Conservation (phyloP, 2,888 invertebrate genomes). For the Euproctis similis region DNA sequence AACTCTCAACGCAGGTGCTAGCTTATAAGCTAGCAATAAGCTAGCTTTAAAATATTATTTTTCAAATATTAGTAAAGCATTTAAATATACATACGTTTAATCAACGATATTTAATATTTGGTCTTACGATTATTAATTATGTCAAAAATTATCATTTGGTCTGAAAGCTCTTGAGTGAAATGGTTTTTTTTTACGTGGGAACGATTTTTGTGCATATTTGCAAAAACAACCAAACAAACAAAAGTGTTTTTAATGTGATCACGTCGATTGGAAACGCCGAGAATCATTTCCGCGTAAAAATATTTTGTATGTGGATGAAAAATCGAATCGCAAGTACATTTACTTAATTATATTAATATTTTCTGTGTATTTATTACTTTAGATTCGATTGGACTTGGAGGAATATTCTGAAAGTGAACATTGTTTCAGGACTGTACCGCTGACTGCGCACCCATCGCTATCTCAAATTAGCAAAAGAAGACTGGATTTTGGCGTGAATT, state of each 20-base stretch:
- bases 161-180: constrained; percentile 76
- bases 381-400: constrained; percentile 20
- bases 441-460: constrained; percentile 75
- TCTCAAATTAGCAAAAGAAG: constrained; percentile 83
- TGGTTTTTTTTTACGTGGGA: constrained; percentile 77
- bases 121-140: constrained; percentile 27
- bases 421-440: constrained; percentile 71
- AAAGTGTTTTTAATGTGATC: constrained; percentile 65
- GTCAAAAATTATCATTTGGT: constrained; percentile 54
- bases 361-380: constrained; percentile 22
- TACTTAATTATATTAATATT: constrained; percentile 31
- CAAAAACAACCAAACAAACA: constrained; percentile 49
- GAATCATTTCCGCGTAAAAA: constrained; percentile 77
- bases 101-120: constrained; percentile 16
- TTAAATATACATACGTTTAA: constrained; percentile 10
- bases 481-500: constrained; percentile 77
- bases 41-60: constrained; percentile 1
- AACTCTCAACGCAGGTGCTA: constrained; percentile 2
- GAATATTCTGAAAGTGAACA: constrained; percentile 29
- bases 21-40: neutral
- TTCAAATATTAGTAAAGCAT: neutral
- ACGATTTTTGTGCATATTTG: constrained; percentile 77
- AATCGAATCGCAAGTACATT: constrained; percentile 72
- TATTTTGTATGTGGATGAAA: constrained; percentile 75
- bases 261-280: constrained; percentile 72